phyloP scores from a whole-genome alignment of 2,797 vertebrate genomes.

The Phylloscopus collybita region DNA sequence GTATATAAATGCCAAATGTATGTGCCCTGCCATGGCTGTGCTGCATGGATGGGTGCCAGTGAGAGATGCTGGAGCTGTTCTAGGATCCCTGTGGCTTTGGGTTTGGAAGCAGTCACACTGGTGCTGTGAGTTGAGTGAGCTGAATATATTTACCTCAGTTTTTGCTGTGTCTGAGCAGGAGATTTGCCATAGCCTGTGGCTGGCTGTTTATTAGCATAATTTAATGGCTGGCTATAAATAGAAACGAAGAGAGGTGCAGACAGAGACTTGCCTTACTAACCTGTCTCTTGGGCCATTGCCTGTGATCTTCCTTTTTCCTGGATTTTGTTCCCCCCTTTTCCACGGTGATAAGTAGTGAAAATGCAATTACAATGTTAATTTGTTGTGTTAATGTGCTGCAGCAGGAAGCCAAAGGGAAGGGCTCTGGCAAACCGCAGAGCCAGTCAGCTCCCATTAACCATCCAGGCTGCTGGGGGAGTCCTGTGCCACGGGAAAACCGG shows the following conservation, averaged over 20 bases:
- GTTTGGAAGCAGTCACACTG: neutral
- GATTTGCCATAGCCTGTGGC: neutral
- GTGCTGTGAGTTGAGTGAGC: neutral
- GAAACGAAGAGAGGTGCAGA: slow-evolving; percentile 80
- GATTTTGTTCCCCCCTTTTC: neutral
- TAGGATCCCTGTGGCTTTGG: neutral
- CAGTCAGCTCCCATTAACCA: slow-evolving; percentile 83
- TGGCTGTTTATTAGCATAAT: slow-evolving; percentile 45
- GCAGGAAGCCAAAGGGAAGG: slow-evolving; percentile 61
- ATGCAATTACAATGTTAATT: slow-evolving; percentile 97
- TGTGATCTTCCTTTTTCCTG: neutral
- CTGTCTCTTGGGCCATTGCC: neutral
- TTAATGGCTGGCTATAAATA: slow-evolving; percentile 68
- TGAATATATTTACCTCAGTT: neutral
- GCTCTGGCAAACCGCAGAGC: slow-evolving; percentile 68
- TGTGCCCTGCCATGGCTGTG: fast-evolving
- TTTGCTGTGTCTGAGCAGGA: neutral
- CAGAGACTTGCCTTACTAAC: slow-evolving; percentile 72
- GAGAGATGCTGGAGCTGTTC: neutral
- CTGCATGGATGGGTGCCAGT: neutral
- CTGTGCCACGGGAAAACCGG: neutral
- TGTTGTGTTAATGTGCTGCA: slow-evolving; percentile 74
- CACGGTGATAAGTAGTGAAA: slow-evolving; percentile 79
- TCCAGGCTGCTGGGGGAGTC: slow-evolving; percentile 77
- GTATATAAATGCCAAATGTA: fast-evolving